phyloP scores from a whole-genome alignment of 2,113 vertebrate species.

The Pangasianodon gigas region DNA sequence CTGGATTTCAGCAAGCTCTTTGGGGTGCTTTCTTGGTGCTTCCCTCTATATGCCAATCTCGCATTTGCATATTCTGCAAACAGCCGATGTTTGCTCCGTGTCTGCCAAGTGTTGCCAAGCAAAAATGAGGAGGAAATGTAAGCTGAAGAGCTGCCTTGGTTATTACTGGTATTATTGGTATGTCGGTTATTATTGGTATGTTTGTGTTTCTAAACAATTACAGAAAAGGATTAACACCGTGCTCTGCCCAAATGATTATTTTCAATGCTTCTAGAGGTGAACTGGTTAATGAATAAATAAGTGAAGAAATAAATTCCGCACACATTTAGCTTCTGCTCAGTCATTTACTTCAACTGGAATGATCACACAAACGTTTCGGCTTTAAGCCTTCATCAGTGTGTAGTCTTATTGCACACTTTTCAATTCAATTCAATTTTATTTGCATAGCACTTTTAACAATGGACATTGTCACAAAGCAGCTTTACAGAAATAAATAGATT shows the following conservation, averaged over 20 bases:
- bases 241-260: neutral
- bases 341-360: neutral
- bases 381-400: neutral
- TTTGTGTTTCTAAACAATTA: neutral
- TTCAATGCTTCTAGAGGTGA: neutral
- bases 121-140: neutral
- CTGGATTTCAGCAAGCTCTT: neutral
- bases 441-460: too few relatives aligned
- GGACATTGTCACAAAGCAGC: too few relatives aligned
- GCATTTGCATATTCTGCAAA: neutral
- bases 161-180: neutral
- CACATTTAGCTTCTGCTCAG: neutral
- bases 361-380: neutral
- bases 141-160: neutral
- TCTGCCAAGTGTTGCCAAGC: neutral
- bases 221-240: neutral
- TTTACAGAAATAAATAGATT: too few relatives aligned
- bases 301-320: neutral
- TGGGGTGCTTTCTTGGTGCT: neutral
- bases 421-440: too few relatives aligned
- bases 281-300: neutral
- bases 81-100: neutral
- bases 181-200: neutral
- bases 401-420: neutral
- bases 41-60: neutral